Evolutionary conservation across 2,113 vertebrate genomes (phyloP).

Genomic region (Cacatua alba): DNA sequence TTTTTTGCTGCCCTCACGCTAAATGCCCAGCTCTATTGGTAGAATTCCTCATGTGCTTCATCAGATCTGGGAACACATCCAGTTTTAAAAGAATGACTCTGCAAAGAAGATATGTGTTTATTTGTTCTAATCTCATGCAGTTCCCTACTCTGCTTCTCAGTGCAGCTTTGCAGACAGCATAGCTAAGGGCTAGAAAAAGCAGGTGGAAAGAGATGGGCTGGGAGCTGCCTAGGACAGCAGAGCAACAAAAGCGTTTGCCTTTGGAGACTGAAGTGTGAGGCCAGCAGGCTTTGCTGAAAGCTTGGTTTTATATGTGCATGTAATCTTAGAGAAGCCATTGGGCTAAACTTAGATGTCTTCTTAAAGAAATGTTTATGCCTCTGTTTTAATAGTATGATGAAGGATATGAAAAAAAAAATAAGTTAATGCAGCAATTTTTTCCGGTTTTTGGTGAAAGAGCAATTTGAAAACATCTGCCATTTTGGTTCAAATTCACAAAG

Average conservation of each 20-base stretch:
- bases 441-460: not conserved
- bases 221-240: not conserved
- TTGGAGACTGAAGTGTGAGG: not conserved
- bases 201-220: not conserved
- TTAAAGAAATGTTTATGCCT: not conserved
- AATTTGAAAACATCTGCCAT: not conserved
- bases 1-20: not conserved
- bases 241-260: not conserved
- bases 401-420: not conserved
- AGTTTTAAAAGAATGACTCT: not conserved
- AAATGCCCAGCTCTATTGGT: not conserved
- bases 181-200: not conserved
- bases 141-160: not conserved
- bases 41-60: not conserved
- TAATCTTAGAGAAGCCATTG: not conserved
- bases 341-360: not conserved
- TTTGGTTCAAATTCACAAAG: not conserved
- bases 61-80: not conserved
- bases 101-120: not conserved
- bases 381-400: not conserved
- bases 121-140: not conserved
- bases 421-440: not conserved
- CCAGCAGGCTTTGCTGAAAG: not conserved
- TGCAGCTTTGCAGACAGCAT: not conserved
- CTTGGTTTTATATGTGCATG: not conserved